These are phyloP conservation scores for Nasua narica DNA, from an alignment of 2,797 vertebrate genomes.

Conservation along the genomic window DNA sequence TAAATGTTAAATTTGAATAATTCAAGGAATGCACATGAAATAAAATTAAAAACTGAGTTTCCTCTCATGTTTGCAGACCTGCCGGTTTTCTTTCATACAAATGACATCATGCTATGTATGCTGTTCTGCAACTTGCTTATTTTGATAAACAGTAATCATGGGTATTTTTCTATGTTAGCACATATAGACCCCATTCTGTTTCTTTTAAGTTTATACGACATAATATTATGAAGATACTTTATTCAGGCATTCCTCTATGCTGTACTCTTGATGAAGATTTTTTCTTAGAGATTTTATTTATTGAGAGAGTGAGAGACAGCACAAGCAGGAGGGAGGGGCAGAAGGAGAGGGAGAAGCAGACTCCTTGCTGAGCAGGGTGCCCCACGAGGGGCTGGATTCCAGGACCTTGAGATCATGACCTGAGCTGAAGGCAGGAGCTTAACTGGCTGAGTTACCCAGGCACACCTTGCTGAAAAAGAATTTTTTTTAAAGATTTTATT, in stretches of 20 bases:
- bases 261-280: neutral
- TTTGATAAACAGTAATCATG: neutral
- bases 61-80: neutral
- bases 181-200: neutral
- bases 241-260: neutral
- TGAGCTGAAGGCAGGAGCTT: neutral
- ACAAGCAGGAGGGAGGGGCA: neutral
- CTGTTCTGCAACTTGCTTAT: neutral
- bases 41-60: neutral
- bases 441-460: neutral
- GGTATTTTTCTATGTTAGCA: neutral
- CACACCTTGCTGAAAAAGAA: neutral
- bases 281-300: neutral
- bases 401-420: neutral
- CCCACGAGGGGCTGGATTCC: rapidly evolving
- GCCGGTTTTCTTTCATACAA: neutral
- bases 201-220: neutral
- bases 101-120: neutral
- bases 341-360: neutral
- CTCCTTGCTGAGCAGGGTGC: neutral
- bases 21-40: neutral
- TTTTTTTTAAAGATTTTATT: no score
- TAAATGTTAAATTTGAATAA: neutral
- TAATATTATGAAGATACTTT: neutral
- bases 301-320: neutral